phyloP scores from a whole-genome alignment of 2,113 vertebrate genomes.

The Nesospiza acunhae region DNA sequence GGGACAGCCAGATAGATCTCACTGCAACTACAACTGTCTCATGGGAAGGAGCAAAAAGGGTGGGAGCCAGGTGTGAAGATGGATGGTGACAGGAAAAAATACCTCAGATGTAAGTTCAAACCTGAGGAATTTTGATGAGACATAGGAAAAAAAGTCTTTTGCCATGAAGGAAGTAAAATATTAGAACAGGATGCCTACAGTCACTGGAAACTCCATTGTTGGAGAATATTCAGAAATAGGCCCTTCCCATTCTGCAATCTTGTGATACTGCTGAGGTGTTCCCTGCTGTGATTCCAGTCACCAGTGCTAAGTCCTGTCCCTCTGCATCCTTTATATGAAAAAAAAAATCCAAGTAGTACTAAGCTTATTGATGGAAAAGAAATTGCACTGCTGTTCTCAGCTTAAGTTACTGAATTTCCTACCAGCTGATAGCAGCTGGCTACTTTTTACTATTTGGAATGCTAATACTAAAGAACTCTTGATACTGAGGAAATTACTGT shows the following conservation, averaged over 20 bases:
- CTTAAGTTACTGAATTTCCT: background rate
- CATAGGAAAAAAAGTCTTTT: background rate
- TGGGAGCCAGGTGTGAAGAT: background rate
- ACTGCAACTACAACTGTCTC: background rate
- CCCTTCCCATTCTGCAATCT: background rate
- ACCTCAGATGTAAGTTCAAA: background rate
- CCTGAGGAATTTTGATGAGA: background rate
- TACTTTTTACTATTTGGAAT: background rate
- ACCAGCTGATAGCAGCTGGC: background rate
- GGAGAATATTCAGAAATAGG: background rate
- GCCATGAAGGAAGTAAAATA: background rate
- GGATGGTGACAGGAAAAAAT: background rate
- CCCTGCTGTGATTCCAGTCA: background rate
- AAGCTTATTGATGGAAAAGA: background rate
- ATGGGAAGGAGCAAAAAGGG: background rate
- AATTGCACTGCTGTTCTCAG: background rate
- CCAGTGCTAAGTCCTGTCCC: background rate
- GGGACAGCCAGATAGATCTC: background rate
- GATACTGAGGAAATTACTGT: conserved; percentile 8
- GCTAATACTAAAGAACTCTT: background rate
- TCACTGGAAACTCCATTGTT: background rate
- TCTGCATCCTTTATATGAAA: background rate
- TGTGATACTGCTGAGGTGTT: background rate
- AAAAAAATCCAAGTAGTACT: background rate
- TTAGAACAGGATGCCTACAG: background rate